Evolutionary conservation across 2,113 vertebrate species (phyloP).

Genomic region (Thomomys bottae): DNA sequence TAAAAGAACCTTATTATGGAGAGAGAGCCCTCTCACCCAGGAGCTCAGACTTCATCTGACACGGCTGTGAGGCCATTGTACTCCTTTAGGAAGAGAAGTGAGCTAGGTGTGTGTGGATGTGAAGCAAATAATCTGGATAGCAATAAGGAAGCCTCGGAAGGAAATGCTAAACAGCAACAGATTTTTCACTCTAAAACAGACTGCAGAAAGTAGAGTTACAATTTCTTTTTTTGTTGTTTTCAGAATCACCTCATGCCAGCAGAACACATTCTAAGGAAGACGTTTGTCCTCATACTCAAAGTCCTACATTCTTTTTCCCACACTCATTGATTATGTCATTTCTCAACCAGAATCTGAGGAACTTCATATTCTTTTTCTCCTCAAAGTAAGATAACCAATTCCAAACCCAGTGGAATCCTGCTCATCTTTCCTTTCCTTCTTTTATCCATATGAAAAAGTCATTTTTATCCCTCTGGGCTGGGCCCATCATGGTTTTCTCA

Average conservation of each 20-base stretch:
- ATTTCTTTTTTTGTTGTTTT: slow-evolving; percentile 48
- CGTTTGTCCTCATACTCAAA: neutral
- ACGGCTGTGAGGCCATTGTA: neutral
- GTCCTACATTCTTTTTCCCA: neutral
- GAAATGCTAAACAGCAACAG: slow-evolving; percentile 60
- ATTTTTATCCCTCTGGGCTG: neutral
- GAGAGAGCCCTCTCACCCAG: neutral
- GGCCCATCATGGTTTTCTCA: neutral
- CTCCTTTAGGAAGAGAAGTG: slow-evolving; percentile 21
- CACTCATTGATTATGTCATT: neutral
- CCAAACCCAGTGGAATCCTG: neutral
- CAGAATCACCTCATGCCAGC: slow-evolving; percentile 2
- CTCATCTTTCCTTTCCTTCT: neutral
- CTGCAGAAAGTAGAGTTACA: slow-evolving; percentile 53
- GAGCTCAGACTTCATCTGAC: neutral
- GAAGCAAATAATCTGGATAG: slow-evolving; percentile 45
- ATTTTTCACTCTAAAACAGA: slow-evolving; percentile 65
- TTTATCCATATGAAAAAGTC: neutral
- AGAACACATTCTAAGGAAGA: slow-evolving; percentile 30
- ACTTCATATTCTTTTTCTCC: neutral
- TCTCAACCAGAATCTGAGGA: neutral
- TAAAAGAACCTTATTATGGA: neutral
- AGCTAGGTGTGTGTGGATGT: slow-evolving; percentile 7
- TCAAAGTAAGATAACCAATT: neutral
- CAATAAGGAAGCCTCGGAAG: slow-evolving; percentile 56